phyloP scores from a whole-genome alignment of 2,888 invertebrate genomes.

The Hydrotaea diabolus region DNA sequence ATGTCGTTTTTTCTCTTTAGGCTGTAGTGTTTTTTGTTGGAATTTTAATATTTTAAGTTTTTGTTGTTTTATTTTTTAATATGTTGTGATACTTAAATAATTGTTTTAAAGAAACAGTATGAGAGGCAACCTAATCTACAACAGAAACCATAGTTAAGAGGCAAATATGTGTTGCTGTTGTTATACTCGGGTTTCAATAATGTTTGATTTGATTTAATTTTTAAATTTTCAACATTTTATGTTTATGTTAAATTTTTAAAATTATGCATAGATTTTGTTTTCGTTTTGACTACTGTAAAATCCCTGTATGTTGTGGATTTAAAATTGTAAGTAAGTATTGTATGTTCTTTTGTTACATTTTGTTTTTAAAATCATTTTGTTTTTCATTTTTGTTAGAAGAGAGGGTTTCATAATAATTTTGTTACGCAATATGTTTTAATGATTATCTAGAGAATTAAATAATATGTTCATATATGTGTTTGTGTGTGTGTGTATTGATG shows the following conservation, averaged over 20 bases:
- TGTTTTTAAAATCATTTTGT: not conserved
- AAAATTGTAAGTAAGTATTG: no score
- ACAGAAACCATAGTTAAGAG: constrained; percentile 67
- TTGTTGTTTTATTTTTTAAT: constrained; percentile 59
- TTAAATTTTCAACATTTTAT: constrained; percentile 50
- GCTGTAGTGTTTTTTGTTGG: not conserved
- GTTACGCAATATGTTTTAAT: constrained; percentile 24
- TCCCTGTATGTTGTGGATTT: constrained; percentile 77
- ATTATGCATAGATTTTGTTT: constrained; percentile 62
- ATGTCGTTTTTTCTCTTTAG: not conserved
- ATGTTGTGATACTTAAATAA: constrained; percentile 68
- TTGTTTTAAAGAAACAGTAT: not conserved
- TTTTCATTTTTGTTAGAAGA: not conserved
- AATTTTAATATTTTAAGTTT: constrained; percentile 24
- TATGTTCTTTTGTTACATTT: constrained; percentile 26
- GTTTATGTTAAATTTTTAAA: constrained; percentile 48
- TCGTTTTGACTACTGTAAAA: constrained; percentile 75
- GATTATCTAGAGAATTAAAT: constrained; percentile 40
- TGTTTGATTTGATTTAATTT: constrained; percentile 24
- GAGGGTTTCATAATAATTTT: constrained; percentile 35
- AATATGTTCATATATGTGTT: not conserved
- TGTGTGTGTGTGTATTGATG: not conserved
- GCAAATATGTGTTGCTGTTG: constrained; percentile 51
- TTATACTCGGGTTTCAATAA: constrained; percentile 8
- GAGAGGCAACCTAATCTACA: constrained; percentile 63